These are phyloP conservation scores for Gnatocerus cornutus DNA, from an alignment of 2,888 invertebrate species.

Conservation along the genomic window DNA sequence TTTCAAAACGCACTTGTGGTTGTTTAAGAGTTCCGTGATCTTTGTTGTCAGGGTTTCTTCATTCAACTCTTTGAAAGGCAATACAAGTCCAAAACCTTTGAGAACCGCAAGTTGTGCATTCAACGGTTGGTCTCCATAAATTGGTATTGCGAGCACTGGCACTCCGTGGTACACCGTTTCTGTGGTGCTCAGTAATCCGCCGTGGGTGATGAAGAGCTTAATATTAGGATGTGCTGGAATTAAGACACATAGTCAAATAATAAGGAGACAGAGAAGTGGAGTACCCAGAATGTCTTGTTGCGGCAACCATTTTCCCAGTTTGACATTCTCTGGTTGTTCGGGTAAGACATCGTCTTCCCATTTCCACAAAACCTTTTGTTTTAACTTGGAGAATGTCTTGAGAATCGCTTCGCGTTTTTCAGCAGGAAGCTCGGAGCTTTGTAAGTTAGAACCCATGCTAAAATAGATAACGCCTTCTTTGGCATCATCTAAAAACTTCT, in stretches of 20 bases:
- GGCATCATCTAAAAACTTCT: conserved; percentile 72
- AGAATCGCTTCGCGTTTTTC: conserved; percentile 73
- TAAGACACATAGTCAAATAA: background rate
- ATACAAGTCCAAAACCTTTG: background rate
- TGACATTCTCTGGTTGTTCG: conserved; percentile 67
- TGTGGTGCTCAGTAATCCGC: conserved; percentile 71
- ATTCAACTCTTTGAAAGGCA: conserved; percentile 63
- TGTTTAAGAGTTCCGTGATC: conserved; percentile 60
- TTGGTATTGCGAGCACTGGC: conserved; percentile 73
- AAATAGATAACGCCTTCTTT: conserved; percentile 74
- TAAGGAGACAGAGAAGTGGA: background rate
- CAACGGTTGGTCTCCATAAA: conserved; percentile 72
- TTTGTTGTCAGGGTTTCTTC: conserved; percentile 60
- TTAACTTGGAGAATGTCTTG: conserved; percentile 74
- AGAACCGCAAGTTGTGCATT: conserved; percentile 59
- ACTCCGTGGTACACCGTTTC: conserved; percentile 72
- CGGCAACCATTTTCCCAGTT: conserved; percentile 64
- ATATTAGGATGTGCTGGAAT: conserved; percentile 70
- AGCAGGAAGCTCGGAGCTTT: conserved; percentile 73
- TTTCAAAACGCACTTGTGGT: conserved; percentile 54
- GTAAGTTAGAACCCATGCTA: conserved; percentile 76
- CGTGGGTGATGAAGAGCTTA: conserved; percentile 71
- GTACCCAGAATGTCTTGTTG: conserved; percentile 60
- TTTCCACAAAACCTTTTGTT: conserved; percentile 80
- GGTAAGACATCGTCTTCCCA: conserved; percentile 74